Evolutionary conservation across 1,140 invertebrate species (phyloP).

Genomic region (Eueides isabella): DNA sequence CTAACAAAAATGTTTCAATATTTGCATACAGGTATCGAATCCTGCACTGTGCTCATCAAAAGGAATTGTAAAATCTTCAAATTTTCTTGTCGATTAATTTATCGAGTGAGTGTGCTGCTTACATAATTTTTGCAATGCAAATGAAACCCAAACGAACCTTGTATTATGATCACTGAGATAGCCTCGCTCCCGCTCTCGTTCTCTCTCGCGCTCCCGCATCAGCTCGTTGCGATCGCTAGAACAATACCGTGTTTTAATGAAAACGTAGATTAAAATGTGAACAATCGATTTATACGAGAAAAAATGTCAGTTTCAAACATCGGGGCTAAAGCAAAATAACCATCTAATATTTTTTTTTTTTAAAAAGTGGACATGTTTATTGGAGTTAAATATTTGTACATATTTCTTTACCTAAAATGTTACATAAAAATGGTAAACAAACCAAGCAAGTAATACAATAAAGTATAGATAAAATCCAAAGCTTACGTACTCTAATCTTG

Average conservation of each 20-base stretch:
- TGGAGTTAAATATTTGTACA: background rate
- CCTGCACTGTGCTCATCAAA: too few species aligned
- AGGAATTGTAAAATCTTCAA: background rate
- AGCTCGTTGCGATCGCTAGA: slow-evolving; percentile 91
- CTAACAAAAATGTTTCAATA: background rate
- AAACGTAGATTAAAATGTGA: slow-evolving; percentile 44
- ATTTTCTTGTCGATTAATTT: background rate
- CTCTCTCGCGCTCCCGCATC: slow-evolving; percentile 86
- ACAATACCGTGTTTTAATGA: slow-evolving; percentile 54
- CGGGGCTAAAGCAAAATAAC: background rate
- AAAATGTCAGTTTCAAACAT: slow-evolving; percentile 20
- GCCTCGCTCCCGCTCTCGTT: slow-evolving; percentile 88
- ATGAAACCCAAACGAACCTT: slow-evolving; percentile 79
- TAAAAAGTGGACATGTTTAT: background rate
- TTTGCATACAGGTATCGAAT: background rate
- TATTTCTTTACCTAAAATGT: background rate
- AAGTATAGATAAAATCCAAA: background rate
- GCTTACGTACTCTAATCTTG: background rate
- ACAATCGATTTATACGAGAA: slow-evolving; percentile 32
- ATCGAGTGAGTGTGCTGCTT: background rate
- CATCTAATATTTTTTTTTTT: slow-evolving; percentile 1
- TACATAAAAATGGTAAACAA: background rate
- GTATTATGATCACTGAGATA: slow-evolving; percentile 94
- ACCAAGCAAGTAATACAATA: background rate
- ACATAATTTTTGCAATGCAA: background rate